A percentile compares a stretch with the other conserved stretches of the same genome.
Conservation (phyloP, 2,113 vertebrate genomes). For the Chaetodon auriga region DNA sequence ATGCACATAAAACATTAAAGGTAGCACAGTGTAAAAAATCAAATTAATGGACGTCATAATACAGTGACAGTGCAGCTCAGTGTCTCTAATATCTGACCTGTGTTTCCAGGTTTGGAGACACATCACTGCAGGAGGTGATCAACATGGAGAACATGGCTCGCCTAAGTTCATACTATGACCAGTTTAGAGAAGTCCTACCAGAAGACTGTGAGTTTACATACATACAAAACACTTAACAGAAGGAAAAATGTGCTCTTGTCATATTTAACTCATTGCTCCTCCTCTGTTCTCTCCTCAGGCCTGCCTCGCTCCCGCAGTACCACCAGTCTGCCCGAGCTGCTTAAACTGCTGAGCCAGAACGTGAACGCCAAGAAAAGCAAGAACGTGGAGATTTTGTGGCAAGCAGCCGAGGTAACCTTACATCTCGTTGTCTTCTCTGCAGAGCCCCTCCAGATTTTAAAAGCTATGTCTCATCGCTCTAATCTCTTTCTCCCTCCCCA, state of each 20-base stretch:
- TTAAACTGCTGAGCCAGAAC: conserved; percentile 93
- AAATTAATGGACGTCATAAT: no score
- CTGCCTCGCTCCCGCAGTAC: conserved; percentile 95
- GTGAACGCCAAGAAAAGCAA: conserved; percentile 95
- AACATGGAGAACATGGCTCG: conserved; percentile 94
- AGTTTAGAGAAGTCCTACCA: conserved; percentile 98
- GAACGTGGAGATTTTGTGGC: conserved; percentile 99
- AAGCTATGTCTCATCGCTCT: neutral
- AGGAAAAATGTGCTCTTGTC: neutral
- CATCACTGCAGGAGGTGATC: conserved; percentile 95
- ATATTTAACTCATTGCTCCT: neutral
- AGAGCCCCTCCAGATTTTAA: neutral
- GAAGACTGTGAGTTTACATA: conserved; percentile 93
- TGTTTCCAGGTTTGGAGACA: conserved; percentile 93
- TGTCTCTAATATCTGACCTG: neutral
- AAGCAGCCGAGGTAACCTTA: conserved; percentile 94
- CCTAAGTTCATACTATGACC: conserved; percentile 96
- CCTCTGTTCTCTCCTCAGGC: conserved; percentile 79
- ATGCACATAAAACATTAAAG: no score
- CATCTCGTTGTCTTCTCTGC: neutral
- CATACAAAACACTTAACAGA: neutral
- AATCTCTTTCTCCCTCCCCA: neutral
- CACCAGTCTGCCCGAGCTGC: conserved; percentile 92
- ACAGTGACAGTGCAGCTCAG: no score
- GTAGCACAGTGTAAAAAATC: no score